These are phyloP conservation scores for Centropus unirufus DNA, from an alignment of 2,113 vertebrate genomes.

Conservation along the genomic window DNA sequence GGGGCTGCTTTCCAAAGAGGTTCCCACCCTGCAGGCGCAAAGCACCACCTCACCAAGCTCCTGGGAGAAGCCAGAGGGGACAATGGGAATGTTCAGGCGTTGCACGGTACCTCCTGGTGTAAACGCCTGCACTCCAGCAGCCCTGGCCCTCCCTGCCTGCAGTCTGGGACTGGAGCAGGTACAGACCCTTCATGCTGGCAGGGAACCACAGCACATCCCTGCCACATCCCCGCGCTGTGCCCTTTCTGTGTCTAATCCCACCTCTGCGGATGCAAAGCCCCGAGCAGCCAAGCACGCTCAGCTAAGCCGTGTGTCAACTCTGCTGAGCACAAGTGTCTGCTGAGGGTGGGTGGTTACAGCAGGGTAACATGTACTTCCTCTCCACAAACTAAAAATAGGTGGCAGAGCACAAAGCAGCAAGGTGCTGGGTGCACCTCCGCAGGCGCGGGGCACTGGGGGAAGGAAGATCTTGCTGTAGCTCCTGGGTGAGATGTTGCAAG, in stretches of 20 bases:
- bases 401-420: not conserved
- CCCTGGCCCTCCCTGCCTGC: not conserved
- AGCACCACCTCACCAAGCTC: accelerated
- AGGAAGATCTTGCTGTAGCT: not conserved
- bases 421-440: not conserved
- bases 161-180: not conserved
- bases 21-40: accelerated
- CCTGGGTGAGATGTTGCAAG: not conserved
- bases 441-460: not conserved
- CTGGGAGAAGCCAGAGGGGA: not conserved
- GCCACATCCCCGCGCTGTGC: accelerated
- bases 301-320: not conserved
- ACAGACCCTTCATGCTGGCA: not conserved
- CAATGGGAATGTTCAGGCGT: accelerated
- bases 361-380: not conserved
- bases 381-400: not conserved
- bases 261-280: not conserved
- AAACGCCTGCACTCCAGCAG: not conserved
- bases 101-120: not conserved
- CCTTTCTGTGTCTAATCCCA: not conserved
- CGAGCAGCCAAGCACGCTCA: not conserved
- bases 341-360: not conserved
- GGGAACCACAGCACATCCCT: not conserved
- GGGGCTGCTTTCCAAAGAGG: not conserved
- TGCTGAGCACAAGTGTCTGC: not conserved